Base-by-base conservation (phyloP, 2,888 invertebrate species). In the Tanytarsus gracilentus region DNA sequence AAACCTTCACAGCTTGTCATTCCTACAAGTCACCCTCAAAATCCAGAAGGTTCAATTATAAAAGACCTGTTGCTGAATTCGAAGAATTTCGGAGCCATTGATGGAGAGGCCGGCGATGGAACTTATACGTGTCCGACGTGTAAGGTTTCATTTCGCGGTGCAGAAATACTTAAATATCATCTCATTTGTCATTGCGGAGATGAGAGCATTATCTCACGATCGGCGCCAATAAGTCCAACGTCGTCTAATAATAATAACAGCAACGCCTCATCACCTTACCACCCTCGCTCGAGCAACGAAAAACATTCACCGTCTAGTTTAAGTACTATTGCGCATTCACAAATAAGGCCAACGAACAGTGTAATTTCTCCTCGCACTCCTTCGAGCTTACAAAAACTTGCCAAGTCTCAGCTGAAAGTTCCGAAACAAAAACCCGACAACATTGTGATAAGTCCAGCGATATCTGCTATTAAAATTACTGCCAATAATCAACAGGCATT, bases 121-220 rank as follows among this genome's bases (percentile, higher is more conserved):
- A 76, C 84, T 63, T 85, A 82, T 71, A 78, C 83, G 36, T 92
- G 92, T 68, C 82, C 83, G 0, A 76, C 85, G 58, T 93, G 92
- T 70, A 83, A 84, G 68, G 85, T 85, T 68, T 80, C 85, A 26
- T 92, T 87, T 68, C 80, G 85, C 68, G 88, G 85, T 66, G 83
- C 85, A 36, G 89, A 90, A 64, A 88, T 88, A 68, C 75, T 91
- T 65, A 86, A 88, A 69, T 78, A 86, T 62, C 92, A 93, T 71
- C 82, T 85, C 67, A 77, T 82, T 68, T 84, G 85, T 68, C 88
- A 87, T 70, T 90, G 91, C 69, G 86, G 85, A 21, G 64, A 65
- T 8, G 48, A 61, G 6, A 53, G 30, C 14, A 58, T 60, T 8
- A 72, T 71, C n/a, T 73, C 72, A 0, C 69, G 71, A 61, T 71